Evolutionary conservation across 2,113 vertebrate species (phyloP).

Genomic region (Pterocles gutturalis): DNA sequence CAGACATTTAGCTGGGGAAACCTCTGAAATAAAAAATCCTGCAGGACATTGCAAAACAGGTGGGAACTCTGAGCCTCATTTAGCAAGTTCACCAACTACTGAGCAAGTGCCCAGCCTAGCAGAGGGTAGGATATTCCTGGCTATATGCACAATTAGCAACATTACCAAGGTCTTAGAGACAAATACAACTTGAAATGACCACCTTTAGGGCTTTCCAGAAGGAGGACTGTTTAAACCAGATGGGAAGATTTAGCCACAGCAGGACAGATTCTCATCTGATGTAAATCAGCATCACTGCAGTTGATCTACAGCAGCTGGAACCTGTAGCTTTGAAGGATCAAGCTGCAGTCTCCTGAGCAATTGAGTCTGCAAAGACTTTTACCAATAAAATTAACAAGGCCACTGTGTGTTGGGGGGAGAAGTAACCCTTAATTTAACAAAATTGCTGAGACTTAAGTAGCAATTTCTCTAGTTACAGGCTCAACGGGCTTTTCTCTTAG

Average conservation of each 20-base stretch:
- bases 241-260: slow-evolving; percentile 32
- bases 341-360: slow-evolving; percentile 18
- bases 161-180: background rate
- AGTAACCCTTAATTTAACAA: slow-evolving; percentile 46
- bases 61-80: background rate
- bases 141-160: background rate
- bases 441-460: slow-evolving; percentile 49
- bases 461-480: slow-evolving; percentile 36
- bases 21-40: background rate
- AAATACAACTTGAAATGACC: background rate
- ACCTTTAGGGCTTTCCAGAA: slow-evolving; percentile 31
- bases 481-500: slow-evolving; percentile 37
- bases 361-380: slow-evolving; percentile 36
- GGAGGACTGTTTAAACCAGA: slow-evolving; percentile 29
- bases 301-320: slow-evolving; percentile 43
- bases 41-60: background rate
- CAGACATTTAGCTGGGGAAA: background rate
- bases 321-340: slow-evolving; percentile 22
- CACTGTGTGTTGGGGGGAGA: background rate
- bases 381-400: slow-evolving; percentile 41
- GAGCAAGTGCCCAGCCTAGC: background rate
- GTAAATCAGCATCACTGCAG: slow-evolving; percentile 13
- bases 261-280: slow-evolving; percentile 4
- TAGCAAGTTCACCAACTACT: background rate
- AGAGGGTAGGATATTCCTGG: background rate